Evolutionary conservation across 2,888 invertebrate species (phyloP), one percentile per base, ranked within the genome.

Genomic region (Epinotia nisella): DNA sequence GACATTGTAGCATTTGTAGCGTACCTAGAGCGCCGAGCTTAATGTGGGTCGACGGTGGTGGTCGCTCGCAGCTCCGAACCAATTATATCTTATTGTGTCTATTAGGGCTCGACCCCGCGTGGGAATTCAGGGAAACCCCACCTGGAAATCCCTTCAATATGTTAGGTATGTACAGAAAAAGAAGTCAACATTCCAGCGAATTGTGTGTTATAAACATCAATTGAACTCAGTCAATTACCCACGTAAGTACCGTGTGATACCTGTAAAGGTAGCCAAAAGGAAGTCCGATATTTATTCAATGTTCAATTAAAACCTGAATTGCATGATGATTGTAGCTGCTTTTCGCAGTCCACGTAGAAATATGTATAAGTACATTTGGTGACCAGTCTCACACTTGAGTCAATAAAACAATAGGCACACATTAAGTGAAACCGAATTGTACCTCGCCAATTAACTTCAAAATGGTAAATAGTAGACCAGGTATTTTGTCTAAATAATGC

Each of bases 21-120:
- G n/a, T n/a, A 62, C 64, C 55, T 35, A 45, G 60, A 65, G 65
- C 39, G 62, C n/a, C 39, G 39, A 51, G 61, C 59, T 61, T 65
- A 64, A 67, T 59, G 71, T 51, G 61, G 74, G 35, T 71, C 61
- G 69, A 66, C 71, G 72, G 68, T 64, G 77, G 74, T 74, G 74
- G 71, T 55, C 65, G 75, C 61, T 56, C 69, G 71, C 76, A 68
- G 66, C 74, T 51, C 67, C 70, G 77, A 58, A 76, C 76, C 81
- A 82, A 83, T 83, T 83, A 82, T 78, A 71, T 71, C 77, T 80
- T 76, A 80, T 82, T 81, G 79, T 74, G 76, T 79, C 80, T 78
- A 80, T 84, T 83, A 79, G 77, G 70, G 71, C 74, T 73, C 75
- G 60, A 60, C 68, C 70, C 60, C 62, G 76, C 78, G 80, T 80